Evolutionary conservation across 2,888 invertebrate genomes (phyloP), one percentile per base, ranked within the genome.

Genomic region (Pyralis farinalis): DNA sequence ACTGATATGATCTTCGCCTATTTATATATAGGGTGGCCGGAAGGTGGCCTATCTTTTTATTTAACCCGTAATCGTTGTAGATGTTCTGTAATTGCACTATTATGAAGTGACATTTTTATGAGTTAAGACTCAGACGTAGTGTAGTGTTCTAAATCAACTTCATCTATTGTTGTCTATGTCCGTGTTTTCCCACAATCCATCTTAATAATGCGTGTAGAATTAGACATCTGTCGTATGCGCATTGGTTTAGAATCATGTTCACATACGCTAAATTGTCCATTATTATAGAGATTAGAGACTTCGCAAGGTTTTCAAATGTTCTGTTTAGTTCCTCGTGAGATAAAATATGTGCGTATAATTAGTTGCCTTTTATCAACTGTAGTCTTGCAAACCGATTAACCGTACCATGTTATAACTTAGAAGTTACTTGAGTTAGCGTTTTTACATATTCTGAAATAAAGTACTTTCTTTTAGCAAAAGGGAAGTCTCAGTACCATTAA

Each of bases 101-200:
- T 25, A 25, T 25, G 1, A 25, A 25, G 25, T 25, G n/a, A 7
- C 25, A 25, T 25, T 25, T 25, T 25, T 25, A n/a, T 25, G 25
- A 25, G 25, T 25, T 7, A 25, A 25, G 25, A 2, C 25, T 25
- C 1, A 25, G 3, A n/a, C 25, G 7, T n/a, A 25, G 25, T 4
- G 7, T n/a, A 25, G 25, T 4, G 25, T 7, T 25, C 25, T 25
- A 25, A 25, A 25, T 25, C 25, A 25, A 25, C 25, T 25, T 25
- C n/a, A 25, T 25, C 25, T n/a, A 25, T 25, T 25, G 25, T 25
- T 25, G 25, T 25, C 25, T 25, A 25, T 5, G 5, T 25, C 3
- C 7, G 25, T 25, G n/a, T 8, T n/a, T 25, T 45, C 43, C 48
- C 45, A 47, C 44, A 39, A 41, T 39, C 39, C 39, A 40, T 43